phyloP scores from a whole-genome alignment of 1,140 invertebrate genomes.

The Planococcus citri region DNA sequence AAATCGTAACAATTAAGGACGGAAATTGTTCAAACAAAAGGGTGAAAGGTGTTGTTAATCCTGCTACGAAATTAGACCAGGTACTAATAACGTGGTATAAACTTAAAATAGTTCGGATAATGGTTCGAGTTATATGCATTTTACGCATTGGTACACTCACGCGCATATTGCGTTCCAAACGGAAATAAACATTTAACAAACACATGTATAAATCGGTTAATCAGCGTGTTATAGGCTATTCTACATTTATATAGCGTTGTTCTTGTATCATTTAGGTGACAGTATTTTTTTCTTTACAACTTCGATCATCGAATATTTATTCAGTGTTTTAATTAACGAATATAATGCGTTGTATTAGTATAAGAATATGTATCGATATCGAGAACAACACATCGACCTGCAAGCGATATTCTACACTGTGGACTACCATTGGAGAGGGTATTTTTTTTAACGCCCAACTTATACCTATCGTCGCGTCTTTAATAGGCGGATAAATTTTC shows the following conservation, averaged over 20 bases:
- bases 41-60: neutral
- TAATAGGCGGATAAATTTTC: too few species aligned
- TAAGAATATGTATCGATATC: too few species aligned
- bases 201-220: constrained; percentile 1
- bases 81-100: neutral
- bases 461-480: too few species aligned
- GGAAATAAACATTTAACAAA: constrained; percentile 2
- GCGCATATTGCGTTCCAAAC: neutral
- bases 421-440: too few species aligned
- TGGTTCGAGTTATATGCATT: neutral
- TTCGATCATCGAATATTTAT: too few species aligned
- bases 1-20: neutral
- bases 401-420: too few species aligned
- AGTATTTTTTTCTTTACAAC: too few species aligned
- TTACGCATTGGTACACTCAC: neutral
- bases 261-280: too few species aligned
- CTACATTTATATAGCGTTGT: neutral
- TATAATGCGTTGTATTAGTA: too few species aligned
- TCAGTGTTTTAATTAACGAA: too few species aligned
- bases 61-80: neutral
- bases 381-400: too few species aligned
- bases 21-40: neutral
- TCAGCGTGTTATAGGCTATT: neutral
- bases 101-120: neutral
- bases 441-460: too few species aligned